Evolutionary conservation across 1,140 invertebrate species (phyloP), one percentile per base, ranked within the genome.

Genomic region (Pseudomyrmex sp.): DNA sequence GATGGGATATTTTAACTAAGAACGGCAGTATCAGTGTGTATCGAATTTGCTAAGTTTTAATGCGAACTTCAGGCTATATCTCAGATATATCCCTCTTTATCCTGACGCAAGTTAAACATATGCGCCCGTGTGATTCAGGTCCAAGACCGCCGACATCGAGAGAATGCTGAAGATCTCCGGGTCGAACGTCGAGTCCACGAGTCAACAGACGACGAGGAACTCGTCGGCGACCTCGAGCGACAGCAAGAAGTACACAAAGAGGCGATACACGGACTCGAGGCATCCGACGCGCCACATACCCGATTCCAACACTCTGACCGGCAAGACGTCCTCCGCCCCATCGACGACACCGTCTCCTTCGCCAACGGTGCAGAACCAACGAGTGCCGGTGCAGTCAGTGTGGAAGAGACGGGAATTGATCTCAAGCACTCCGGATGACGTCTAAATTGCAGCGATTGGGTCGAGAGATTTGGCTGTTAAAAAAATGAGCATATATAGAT

Each of bases 341-440:
- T 75, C 90, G 2, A 68, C 88, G 10, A 63, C 69, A 0, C 50
- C 85, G 20, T 84, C 91, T 35, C 59, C 84, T 15, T 85, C 91
- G 79, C 85, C 2, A 59, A 84, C 85, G 0, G 87, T 89, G 83
- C 91, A 89, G 85, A 92, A 94, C 83, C 93, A 92, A 86, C 90
- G 89, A n/a, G 90, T 90, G n/a, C 87, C 85, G 9, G 86, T 88
- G 44, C 94, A 93, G 50, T 95, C 95, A 23, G 95, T 97, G 2
- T 98, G 97, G 95, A 98, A 98, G 92, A 95, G 97, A 61, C 95
- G 97, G 68, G 97, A 98, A 92, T 93, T 98, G 44, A 98, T 98
- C 88, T 96, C 97, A 3, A 97, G 97, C 92, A 96, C 96, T 72
- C 96, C 96, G 65, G 91, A 92, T 73, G 90, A 91, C 77, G 92